Evolutionary conservation across 2,113 vertebrate genomes (phyloP).

Genomic region (Cephalopholis sonnerati): DNA sequence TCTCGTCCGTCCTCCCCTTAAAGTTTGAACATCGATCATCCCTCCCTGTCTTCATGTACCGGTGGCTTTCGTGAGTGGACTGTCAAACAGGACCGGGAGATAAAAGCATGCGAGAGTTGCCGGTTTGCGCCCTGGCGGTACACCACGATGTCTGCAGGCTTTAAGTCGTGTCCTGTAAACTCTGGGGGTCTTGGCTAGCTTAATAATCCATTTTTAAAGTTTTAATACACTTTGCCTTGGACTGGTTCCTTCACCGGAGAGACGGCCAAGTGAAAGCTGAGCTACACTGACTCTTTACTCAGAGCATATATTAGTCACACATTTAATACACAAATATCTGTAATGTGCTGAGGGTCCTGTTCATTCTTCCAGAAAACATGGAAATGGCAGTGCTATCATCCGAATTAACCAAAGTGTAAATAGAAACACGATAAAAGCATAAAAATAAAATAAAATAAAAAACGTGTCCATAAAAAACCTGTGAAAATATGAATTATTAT

Average conservation of each 20-base stretch:
- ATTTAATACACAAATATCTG: too few species aligned
- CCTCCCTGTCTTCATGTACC: background rate
- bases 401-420: background rate
- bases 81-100: slow-evolving; percentile 20
- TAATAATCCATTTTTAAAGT: background rate
- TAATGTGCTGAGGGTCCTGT: background rate
- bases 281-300: too few species aligned
- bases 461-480: background rate
- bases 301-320: too few species aligned
- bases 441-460: too few species aligned
- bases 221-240: background rate
- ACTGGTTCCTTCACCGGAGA: background rate
- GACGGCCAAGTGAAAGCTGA: background rate
- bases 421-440: background rate
- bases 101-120: background rate
- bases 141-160: slow-evolving; percentile 7
- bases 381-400: background rate
- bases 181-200: background rate
- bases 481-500: too few species aligned
- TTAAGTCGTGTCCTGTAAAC: background rate
- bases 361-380: background rate
- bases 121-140: slow-evolving; percentile 17
- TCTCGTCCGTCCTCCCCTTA: background rate
- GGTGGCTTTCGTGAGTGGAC: slow-evolving; percentile 13
- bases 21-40: slow-evolving; percentile 35